phyloP scores from a whole-genome alignment of 2,888 invertebrate species.

The Sinhomidia bicolor region DNA sequence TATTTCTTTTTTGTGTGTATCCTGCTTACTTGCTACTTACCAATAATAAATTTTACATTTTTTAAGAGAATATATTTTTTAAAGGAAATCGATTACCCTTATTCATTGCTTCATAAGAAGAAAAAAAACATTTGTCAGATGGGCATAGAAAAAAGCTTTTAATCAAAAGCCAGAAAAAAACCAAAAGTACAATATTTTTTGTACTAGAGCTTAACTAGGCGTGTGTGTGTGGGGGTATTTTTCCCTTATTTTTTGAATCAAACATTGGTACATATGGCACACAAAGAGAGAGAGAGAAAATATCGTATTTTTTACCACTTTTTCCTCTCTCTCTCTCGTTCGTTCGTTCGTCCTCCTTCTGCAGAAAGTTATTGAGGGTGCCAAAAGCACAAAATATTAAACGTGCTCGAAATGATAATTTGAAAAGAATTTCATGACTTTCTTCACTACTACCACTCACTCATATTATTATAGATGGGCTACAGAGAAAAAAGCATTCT shows the following conservation, averaged over 20 bases:
- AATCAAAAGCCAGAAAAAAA: slow-evolving; percentile 53
- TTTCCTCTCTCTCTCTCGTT: neutral
- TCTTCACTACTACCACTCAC: slow-evolving; percentile 33
- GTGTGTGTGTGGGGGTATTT: too few species aligned
- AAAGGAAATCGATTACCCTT: slow-evolving; percentile 52
- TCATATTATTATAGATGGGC: too few species aligned
- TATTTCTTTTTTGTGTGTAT: neutral
- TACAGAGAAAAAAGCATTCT: too few species aligned
- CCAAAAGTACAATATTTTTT: neutral
- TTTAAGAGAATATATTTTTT: neutral
- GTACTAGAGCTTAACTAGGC: slow-evolving; percentile 13
- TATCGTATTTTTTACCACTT: neutral
- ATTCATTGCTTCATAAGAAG: slow-evolving; percentile 46
- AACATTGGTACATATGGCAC: neutral
- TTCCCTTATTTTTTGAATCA: too few species aligned
- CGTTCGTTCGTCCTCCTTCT: slow-evolving; percentile 5
- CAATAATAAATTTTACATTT: neutral
- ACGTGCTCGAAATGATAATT: slow-evolving; percentile 72
- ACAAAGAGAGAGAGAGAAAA: too few species aligned
- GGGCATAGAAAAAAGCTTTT: slow-evolving; percentile 46
- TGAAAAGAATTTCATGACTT: slow-evolving; percentile 58
- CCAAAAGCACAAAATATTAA: slow-evolving; percentile 67
- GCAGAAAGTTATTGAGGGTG: slow-evolving; percentile 55
- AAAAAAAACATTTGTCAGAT: slow-evolving; percentile 54
- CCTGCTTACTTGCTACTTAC: neutral